Percentiles rank a stretch among this genome's conserved stretches.
Conservation (phyloP, 2,113 vertebrate species). For the Sardina pilchardus region DNA sequence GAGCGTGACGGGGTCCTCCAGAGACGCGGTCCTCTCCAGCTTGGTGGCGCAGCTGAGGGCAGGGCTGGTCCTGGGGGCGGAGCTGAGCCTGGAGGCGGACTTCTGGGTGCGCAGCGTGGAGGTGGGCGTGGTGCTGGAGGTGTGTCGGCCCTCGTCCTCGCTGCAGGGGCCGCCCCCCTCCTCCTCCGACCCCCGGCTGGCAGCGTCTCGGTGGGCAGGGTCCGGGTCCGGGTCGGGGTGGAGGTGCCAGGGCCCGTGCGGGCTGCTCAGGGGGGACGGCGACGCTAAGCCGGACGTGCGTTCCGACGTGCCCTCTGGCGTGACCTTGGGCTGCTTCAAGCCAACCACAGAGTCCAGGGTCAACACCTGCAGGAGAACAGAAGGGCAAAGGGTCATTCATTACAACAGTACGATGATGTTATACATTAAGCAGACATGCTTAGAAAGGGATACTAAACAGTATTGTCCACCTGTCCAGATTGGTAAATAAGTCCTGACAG, state of each 20-base stretch:
- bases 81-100: constrained; percentile 50
- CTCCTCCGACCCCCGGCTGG: constrained; percentile 56
- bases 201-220: constrained; percentile 81
- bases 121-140: constrained; percentile 73
- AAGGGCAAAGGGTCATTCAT: background rate
- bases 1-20: constrained; percentile 86
- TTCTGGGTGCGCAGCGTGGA: constrained; percentile 52
- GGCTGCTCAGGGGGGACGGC: constrained; percentile 62
- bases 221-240: constrained; percentile 56
- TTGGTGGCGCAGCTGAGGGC: constrained; percentile 59
- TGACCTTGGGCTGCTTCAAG: constrained; percentile 64
- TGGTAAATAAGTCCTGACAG: too few relatives aligned
- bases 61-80: constrained; percentile 55
- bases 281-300: constrained; percentile 69
- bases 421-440: background rate
- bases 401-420: background rate
- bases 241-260: constrained; percentile 47
- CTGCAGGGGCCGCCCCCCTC: constrained; percentile 56
- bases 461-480: too few relatives aligned
- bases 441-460: too few relatives aligned
- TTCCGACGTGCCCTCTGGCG: constrained; percentile 50
- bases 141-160: constrained; percentile 75
- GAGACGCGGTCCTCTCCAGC: constrained; percentile 66
- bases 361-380: constrained; percentile 72
- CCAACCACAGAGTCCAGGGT: constrained; percentile 77